These are phyloP conservation scores for Pelusios castaneus DNA, from an alignment of 2,113 vertebrate genomes.

Conservation along the genomic window DNA sequence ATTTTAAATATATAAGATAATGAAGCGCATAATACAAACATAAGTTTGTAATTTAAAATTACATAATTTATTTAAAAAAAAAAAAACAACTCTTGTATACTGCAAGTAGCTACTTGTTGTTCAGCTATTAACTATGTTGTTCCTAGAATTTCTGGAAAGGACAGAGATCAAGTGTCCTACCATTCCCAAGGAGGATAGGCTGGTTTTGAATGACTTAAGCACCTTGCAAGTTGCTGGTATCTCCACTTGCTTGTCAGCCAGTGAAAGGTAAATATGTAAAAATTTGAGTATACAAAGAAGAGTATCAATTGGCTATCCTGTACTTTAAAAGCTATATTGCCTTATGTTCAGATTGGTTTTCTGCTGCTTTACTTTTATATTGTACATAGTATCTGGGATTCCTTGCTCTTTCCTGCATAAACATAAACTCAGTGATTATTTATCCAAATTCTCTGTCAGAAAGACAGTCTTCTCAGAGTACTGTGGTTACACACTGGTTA, in stretches of 20 bases:
- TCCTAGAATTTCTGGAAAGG: constrained; percentile 54
- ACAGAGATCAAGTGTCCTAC: neutral
- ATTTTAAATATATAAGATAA: neutral
- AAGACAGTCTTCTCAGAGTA: neutral
- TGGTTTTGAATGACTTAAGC: constrained; percentile 6
- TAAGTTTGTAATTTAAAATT: neutral
- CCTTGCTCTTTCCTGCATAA: neutral
- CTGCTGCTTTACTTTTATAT: neutral
- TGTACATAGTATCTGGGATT: rapidly evolving
- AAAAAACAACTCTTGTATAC: neutral
- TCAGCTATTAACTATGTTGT: neutral
- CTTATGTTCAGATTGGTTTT: neutral
- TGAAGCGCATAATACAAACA: neutral
- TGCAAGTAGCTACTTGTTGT: neutral
- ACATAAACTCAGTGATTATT: neutral
- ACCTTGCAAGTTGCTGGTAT: constrained; percentile 26
- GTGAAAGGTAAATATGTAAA: constrained; percentile 66
- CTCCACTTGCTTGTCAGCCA: neutral
- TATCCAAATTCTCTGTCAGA: neutral
- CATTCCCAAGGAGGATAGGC: neutral
- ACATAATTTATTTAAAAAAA: neutral
- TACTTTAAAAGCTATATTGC: neutral
- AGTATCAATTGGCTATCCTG: neutral
- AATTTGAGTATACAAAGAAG: neutral
- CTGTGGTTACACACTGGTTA: neutral